phyloP scores from a whole-genome alignment of 2,888 invertebrate species.

The Nomada lathburiana region DNA sequence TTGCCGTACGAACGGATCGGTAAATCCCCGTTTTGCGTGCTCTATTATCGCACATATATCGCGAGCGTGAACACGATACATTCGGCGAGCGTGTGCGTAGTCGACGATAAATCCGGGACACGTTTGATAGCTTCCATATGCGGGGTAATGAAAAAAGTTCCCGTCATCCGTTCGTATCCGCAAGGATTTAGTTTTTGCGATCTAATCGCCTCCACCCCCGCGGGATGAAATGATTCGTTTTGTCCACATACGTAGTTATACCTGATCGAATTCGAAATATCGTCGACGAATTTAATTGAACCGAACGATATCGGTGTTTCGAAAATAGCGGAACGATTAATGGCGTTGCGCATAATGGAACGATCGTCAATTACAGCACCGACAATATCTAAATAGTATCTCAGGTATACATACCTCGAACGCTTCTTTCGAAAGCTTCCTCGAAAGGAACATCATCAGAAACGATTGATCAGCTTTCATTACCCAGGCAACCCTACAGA shows the following conservation, averaged over 20 bases:
- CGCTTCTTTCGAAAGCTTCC: not conserved
- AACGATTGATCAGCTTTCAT: not conserved
- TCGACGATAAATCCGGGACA: slow-evolving; percentile 28
- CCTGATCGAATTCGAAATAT: not conserved
- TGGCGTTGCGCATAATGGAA: too few relatives aligned
- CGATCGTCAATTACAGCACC: not conserved
- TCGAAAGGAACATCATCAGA: not conserved
- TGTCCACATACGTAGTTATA: not conserved
- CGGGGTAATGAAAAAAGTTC: slow-evolving; percentile 33
- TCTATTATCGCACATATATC: slow-evolving; percentile 51
- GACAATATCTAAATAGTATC: not conserved
- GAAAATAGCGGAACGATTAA: too few relatives aligned
- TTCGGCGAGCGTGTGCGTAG: not conserved
- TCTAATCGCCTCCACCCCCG: not conserved
- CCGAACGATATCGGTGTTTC: too few relatives aligned
- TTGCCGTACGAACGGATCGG: slow-evolving; percentile 49
- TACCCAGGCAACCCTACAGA: slow-evolving; percentile 13
- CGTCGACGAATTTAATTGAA: too few relatives aligned
- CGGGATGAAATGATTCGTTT: not conserved
- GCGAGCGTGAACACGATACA: slow-evolving; percentile 10
- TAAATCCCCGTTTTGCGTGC: slow-evolving; percentile 60
- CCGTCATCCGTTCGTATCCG: not conserved
- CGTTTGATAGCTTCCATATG: not conserved
- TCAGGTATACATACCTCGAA: too few relatives aligned
- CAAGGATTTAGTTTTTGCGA: not conserved